Evolutionary conservation across 2,888 invertebrate species (phyloP).

Genomic region (Lochmaea crataegi): DNA sequence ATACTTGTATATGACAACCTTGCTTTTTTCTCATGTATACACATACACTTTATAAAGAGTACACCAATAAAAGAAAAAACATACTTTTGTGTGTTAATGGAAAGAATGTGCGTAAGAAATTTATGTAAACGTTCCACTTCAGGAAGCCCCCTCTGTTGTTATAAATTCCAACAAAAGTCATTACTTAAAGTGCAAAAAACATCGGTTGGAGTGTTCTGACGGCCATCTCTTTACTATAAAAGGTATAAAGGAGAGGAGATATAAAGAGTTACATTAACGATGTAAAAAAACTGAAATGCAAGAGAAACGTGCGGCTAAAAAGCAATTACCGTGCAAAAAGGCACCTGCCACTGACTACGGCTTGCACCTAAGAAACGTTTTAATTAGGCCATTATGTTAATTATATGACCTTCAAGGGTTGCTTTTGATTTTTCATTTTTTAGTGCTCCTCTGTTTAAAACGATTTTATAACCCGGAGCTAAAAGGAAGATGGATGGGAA

Average conservation of each 20-base stretch:
- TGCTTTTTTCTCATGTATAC: too few species aligned
- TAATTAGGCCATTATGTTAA: conserved; percentile 60
- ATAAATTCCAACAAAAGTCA: conserved; percentile 26
- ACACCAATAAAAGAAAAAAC: too few species aligned
- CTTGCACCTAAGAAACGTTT: conserved; percentile 57
- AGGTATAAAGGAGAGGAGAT: conserved; percentile 25
- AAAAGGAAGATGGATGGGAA: conserved; percentile 15
- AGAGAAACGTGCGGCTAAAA: conserved; percentile 41
- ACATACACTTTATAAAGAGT: too few species aligned
- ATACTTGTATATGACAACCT: too few species aligned
- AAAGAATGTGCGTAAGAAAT: background rate
- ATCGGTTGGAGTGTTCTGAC: conserved; percentile 11
- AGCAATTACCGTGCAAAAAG: conserved; percentile 56
- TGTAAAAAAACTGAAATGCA: conserved; percentile 46
- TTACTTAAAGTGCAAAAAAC: conserved; percentile 27
- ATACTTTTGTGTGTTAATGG: too few species aligned
- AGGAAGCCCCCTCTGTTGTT: background rate
- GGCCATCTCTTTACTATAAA: conserved; percentile 27
- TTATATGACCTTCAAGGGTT: conserved; percentile 57
- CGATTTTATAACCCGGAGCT: conserved; percentile 26
- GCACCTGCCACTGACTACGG: conserved; percentile 56
- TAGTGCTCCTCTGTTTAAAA: conserved; percentile 17
- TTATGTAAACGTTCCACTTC: background rate
- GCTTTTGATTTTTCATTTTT: conserved; percentile 58
- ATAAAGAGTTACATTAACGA: conserved; percentile 47